Percentiles rank a stretch among this genome's conserved stretches.
phyloP scores from a whole-genome alignment of 2,113 vertebrate species.

The Rhineura floridana region DNA sequence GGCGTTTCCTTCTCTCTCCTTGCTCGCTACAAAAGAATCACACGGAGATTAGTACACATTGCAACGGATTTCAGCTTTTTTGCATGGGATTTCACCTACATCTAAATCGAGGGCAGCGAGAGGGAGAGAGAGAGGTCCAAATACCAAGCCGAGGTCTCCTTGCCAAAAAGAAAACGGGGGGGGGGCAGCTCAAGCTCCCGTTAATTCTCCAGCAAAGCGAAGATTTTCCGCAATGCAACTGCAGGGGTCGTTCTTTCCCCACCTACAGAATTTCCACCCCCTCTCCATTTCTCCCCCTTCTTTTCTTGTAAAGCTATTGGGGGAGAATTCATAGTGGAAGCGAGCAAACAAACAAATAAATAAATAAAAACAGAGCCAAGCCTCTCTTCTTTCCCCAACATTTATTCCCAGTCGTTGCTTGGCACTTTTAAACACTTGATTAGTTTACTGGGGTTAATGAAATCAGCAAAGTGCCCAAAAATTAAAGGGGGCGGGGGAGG shows the following conservation, averaged over 20 bases:
- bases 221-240: conserved; percentile 48
- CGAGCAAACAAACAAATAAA: conserved; percentile 10
- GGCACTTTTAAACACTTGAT: not conserved
- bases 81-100: conserved; percentile 9
- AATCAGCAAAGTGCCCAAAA: not conserved
- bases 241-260: conserved; percentile 68
- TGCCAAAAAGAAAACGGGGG: not conserved
- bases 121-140: conserved; percentile 7
- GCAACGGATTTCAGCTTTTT: conserved; percentile 14
- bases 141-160: conserved; percentile 9
- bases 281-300: not conserved
- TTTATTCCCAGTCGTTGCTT: not conserved
- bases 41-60: conserved; percentile 58
- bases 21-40: conserved; percentile 56
- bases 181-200: conserved; percentile 34
- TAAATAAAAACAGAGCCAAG: not conserved
- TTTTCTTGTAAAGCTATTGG: not conserved
- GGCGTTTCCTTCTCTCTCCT: conserved; percentile 38
- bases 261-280: not conserved
- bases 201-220: conserved; percentile 38
- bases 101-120: not conserved
- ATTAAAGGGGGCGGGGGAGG: not conserved
- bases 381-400: not conserved
- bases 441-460: not conserved
- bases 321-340: not conserved